phyloP scores from a whole-genome alignment of 2,888 invertebrate species.

The Mythimna loreyi region DNA sequence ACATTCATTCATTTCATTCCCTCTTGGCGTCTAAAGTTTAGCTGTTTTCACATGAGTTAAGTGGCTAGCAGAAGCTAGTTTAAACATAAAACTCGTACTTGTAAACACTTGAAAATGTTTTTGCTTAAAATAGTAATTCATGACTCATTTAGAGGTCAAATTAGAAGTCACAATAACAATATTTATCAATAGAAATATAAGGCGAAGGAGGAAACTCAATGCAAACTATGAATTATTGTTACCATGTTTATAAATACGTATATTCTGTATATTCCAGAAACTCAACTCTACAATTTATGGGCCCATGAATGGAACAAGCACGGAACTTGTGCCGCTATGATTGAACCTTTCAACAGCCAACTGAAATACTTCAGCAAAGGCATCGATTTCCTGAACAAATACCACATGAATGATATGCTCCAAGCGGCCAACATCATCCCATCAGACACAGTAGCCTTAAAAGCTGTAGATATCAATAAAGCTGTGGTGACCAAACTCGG shows the following conservation, averaged over 20 bases:
- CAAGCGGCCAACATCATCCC: conserved; percentile 89
- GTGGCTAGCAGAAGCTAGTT: no score
- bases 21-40: no score
- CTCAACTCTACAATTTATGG: conserved; percentile 91
- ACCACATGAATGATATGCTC: conserved; percentile 91
- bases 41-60: no score
- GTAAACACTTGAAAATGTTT: background rate
- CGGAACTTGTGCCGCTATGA: conserved; percentile 93
- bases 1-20: no score
- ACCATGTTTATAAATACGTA: background rate
- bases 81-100: no score
- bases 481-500: conserved; percentile 88
- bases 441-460: conserved; percentile 57
- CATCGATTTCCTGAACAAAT: conserved; percentile 90
- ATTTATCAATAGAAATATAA: conserved; percentile 33
- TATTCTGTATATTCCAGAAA: conserved; percentile 70
- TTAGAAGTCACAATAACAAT: conserved; percentile 28
- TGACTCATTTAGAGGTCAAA: conserved; percentile 18
- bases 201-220: conserved; percentile 6
- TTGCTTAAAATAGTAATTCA: background rate
- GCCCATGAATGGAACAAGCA: conserved; percentile 96
- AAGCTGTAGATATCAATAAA: conserved; percentile 59
- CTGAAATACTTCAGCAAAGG: conserved; percentile 93
- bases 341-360: conserved; percentile 91
- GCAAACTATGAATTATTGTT: conserved; percentile 6